Evolutionary conservation across 1,140 invertebrate species (phyloP).

Genomic region (Argopecten irradians): DNA sequence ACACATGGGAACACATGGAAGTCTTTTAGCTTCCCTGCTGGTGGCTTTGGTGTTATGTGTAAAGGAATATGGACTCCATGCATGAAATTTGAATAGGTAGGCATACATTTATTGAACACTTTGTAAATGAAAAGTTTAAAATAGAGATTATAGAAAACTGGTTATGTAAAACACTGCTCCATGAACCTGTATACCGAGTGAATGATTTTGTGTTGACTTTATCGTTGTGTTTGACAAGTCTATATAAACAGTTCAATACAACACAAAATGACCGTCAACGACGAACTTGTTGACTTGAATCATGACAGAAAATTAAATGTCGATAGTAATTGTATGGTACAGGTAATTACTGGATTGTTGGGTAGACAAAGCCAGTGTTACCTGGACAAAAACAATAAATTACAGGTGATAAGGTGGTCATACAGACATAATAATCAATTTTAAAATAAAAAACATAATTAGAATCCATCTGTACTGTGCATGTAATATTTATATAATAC

Average conservation of each 20-base stretch:
- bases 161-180: not conserved
- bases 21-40: too few relatives aligned
- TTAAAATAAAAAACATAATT: not conserved
- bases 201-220: not conserved
- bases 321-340: not conserved
- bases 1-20: too few relatives aligned
- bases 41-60: too few relatives aligned
- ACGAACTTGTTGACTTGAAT: not conserved
- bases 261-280: not conserved
- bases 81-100: not conserved
- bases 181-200: not conserved
- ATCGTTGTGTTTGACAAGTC: slow-evolving; percentile 3
- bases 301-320: not conserved
- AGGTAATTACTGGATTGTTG: too few relatives aligned
- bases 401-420: not conserved
- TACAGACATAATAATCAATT: not conserved
- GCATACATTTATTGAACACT: not conserved
- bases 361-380: too few relatives aligned
- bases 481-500: not conserved
- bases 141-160: not conserved
- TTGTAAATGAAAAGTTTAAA: not conserved
- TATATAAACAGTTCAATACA: not conserved
- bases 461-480: not conserved
- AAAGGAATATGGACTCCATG: not conserved
- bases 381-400: not conserved